Percentiles rank a stretch among this genome's conserved stretches.
These are phyloP conservation scores for Falco peregrinus DNA, from an alignment of 2,797 vertebrate genomes.

Conservation along the genomic window DNA sequence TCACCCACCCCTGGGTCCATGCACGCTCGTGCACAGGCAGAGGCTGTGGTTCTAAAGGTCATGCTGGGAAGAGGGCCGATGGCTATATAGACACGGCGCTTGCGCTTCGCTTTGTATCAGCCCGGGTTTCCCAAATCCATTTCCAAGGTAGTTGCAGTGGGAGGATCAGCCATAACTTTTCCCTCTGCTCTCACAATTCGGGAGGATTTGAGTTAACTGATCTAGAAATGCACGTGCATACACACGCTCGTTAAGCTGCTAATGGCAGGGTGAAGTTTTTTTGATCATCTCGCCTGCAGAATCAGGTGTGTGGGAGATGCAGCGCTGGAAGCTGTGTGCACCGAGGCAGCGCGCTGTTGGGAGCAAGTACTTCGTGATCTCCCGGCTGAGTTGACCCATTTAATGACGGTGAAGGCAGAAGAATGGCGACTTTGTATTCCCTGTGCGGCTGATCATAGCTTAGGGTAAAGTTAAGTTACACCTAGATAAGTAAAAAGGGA, in stretches of 20 bases:
- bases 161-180: rapidly evolving
- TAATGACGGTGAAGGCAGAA: not conserved
- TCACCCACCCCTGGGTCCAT: rapidly evolving
- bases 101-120: rapidly evolving
- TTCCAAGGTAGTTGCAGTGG: not conserved
- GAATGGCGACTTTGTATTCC: not conserved
- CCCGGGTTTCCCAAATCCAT: not conserved
- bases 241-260: rapidly evolving
- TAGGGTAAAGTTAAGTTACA: rapidly evolving
- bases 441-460: rapidly evolving
- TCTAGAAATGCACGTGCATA: rapidly evolving
- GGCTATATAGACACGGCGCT: rapidly evolving
- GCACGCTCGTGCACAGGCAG: not conserved
- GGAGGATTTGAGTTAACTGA: not conserved
- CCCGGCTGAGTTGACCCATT: rapidly evolving
- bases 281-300: not conserved
- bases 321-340: rapidly evolving
- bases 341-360: rapidly evolving
- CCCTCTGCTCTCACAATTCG: not conserved
- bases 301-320: not conserved
- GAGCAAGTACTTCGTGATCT: rapidly evolving
- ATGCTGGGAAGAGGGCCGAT: rapidly evolving
- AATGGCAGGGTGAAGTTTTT: rapidly evolving
- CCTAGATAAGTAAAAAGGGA: not conserved
- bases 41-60: rapidly evolving